Conservation (phyloP, 2,113 vertebrate genomes). For the Chiloscyllium plagiosum region DNA sequence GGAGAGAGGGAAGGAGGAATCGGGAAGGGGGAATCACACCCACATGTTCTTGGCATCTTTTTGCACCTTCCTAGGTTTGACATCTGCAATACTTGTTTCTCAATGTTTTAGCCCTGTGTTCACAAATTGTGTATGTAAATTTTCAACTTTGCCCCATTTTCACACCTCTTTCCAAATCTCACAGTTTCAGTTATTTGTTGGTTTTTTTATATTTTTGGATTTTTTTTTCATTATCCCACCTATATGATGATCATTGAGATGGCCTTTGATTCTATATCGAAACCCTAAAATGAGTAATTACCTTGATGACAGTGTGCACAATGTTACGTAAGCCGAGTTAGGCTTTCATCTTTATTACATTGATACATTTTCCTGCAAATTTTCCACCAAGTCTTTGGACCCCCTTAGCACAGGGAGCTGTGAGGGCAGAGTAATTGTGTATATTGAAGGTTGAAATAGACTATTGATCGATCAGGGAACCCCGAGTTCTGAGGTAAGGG, state of each 20-base stretch:
- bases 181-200: neutral
- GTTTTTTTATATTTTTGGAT: neutral
- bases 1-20: no score
- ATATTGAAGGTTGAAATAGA: no score
- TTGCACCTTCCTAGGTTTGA: neutral
- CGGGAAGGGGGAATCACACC: neutral
- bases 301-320: neutral
- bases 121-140: neutral
- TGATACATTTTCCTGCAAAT: slow-evolving; percentile 1
- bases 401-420: no score
- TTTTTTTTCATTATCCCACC: neutral
- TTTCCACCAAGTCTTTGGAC: neutral
- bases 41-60: neutral
- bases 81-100: neutral
- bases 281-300: neutral
- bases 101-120: neutral
- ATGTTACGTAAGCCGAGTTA: neutral
- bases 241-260: neutral
- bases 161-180: neutral
- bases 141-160: neutral
- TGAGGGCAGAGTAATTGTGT: no score
- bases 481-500: no score
- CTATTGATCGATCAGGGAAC: no score
- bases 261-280: neutral
- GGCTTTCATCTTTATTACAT: neutral